Base-by-base conservation (phyloP, 2,797 vertebrate species). In the Rhyacichthys aspro region DNA sequence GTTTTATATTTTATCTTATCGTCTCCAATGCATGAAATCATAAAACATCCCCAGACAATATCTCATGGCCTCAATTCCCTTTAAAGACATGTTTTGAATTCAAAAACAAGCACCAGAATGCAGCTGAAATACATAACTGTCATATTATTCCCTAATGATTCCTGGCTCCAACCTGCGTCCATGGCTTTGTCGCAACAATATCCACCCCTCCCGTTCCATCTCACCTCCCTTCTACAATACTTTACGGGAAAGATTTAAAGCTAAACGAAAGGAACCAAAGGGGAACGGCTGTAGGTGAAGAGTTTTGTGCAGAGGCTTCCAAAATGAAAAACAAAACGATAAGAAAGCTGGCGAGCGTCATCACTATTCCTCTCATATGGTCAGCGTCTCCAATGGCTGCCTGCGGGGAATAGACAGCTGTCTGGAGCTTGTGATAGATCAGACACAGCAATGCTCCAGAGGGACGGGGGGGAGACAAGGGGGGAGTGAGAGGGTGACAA, bases 331-430 rank as follows among this genome's bases (percentile, higher is more conserved):
- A 67, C 15, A 11, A 62, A 58, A 76, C 76, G 74, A 71, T 67
- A 42, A 56, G 46, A 67, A 54, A 63, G 45, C 48, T 59, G 36
- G 11, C 16, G 49, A 78, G 55, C 4, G 2, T 59, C 54, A 80
- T 84, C 72, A 41, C 71, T 72, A 81, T 81, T 81, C 74, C 50
- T 64, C 59, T 78, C 83, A 77, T 87, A 78, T 62, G 81, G 86
- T 66, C 81, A 73, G 69, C 43, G 59, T 66, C 72, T 82, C 63
- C 71, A 70, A 82, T 72, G 76, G 71, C 52, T 64, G 72, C 74
- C 84, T 83, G 67, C 76, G 52, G 86, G 82, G 82, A 82, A 83
- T 65, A 85, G 83, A 86, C 82, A 81, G 80, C 76, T 84, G 84
- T 83, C 85, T 84, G 74, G 45, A 70, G 66, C 74, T 37, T 57